A percentile compares a stretch with the other conserved stretches of the same genome.
These are phyloP conservation scores for Odobenus rosmarus DNA, from an alignment of 2,113 vertebrate species.

Conservation along the genomic window DNA sequence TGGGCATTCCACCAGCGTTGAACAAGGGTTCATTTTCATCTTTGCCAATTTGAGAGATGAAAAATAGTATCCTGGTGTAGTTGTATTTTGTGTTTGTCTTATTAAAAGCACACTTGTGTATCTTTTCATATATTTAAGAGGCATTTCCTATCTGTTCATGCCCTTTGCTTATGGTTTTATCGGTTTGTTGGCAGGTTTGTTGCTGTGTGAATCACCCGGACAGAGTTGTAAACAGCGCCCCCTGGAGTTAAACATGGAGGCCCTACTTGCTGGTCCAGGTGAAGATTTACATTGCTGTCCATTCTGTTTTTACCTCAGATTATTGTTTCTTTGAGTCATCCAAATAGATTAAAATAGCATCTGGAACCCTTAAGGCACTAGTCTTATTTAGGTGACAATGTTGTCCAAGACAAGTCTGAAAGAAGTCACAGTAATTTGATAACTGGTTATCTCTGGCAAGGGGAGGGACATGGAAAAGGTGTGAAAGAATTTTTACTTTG, in stretches of 20 bases:
- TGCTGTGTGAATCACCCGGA: accelerated
- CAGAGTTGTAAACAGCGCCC: constrained; percentile 3
- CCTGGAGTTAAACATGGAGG: not conserved
- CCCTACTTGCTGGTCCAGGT: not conserved
- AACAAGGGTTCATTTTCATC: not conserved
- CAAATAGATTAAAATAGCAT: not conserved
- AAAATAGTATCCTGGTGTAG: not conserved
- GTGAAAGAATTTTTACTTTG: not conserved
- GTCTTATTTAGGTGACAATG: not conserved
- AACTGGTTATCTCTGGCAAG: not conserved
- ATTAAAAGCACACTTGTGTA: not conserved
- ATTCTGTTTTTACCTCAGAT: not conserved
- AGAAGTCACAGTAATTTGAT: not conserved
- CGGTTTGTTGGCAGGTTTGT: not conserved
- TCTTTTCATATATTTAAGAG: not conserved
- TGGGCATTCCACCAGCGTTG: not conserved
- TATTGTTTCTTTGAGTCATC: not conserved
- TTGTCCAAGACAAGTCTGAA: not conserved
- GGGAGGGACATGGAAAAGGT: not conserved
- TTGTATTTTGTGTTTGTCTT: constrained; percentile 9
- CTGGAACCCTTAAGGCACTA: not conserved
- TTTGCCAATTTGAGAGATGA: not conserved
- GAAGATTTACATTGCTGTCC: not conserved
- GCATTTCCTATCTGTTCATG: not conserved
- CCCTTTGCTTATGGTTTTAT: not conserved